phyloP scores from a whole-genome alignment of 2,797 vertebrate genomes.

The Coreius guichenoti region DNA sequence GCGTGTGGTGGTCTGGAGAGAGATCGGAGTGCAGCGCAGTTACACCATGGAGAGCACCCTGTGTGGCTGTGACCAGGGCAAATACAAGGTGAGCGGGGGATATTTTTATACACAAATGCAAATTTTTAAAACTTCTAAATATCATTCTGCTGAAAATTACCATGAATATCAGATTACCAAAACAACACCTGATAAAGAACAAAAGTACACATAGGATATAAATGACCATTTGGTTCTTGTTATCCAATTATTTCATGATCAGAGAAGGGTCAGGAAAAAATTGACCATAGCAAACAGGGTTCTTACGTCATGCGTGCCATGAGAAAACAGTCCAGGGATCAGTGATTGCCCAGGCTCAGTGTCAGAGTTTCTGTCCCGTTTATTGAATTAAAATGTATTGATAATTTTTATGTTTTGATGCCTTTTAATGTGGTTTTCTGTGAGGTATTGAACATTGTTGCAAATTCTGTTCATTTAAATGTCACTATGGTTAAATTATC shows the following conservation, averaged over 20 bases:
- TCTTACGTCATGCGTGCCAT: neutral
- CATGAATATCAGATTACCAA: neutral
- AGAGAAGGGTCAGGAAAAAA: neutral
- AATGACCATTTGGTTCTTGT: neutral
- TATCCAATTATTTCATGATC: neutral
- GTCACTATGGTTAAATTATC: no score
- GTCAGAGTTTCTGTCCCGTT: neutral
- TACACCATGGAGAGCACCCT: conserved; percentile 99
- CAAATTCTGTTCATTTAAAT: no score
- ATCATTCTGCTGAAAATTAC: neutral
- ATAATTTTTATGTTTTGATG: neutral
- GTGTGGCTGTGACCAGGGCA: conserved; percentile 97
- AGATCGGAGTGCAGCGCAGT: conserved; percentile 95
- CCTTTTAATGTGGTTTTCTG: neutral
- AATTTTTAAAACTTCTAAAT: neutral
- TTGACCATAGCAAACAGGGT: neutral
- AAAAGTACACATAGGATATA: neutral
- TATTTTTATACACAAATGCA: neutral
- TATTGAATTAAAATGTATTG: neutral
- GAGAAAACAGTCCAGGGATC: neutral
- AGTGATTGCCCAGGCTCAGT: neutral
- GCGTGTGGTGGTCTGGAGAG: conserved; percentile 96
- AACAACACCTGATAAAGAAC: neutral
- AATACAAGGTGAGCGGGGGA: conserved; percentile 87
- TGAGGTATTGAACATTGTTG: neutral